Percentiles rank a stretch among this genome's conserved stretches.
Conservation (phyloP, 2,888 invertebrate species). For the Orthosia gothica region DNA sequence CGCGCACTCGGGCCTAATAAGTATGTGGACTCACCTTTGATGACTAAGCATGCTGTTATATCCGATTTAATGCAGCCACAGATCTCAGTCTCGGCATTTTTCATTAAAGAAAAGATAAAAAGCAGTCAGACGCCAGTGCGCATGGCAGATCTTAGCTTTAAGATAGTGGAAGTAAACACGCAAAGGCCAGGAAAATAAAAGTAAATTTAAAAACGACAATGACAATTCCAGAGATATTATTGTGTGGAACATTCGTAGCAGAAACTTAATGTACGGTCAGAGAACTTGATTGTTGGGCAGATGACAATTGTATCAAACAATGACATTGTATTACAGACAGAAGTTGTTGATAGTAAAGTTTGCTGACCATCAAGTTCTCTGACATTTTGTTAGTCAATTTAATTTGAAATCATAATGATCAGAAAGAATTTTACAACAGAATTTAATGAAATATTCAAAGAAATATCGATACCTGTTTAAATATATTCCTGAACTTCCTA, state of each 20-base stretch:
- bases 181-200: conserved; percentile 15
- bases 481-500: background rate
- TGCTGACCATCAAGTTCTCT: background rate
- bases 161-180: conserved; percentile 26
- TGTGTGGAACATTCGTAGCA: background rate
- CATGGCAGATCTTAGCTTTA: conserved; percentile 10
- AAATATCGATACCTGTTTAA: background rate
- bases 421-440: background rate
- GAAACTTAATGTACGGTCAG: background rate
- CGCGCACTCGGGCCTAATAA: conserved; percentile 67
- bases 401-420: background rate
- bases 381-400: background rate
- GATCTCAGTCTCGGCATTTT: conserved; percentile 52
- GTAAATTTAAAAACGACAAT: background rate
- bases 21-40: conserved; percentile 65
- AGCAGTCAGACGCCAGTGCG: conserved; percentile 10
- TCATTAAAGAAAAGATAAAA: conserved; percentile 58
- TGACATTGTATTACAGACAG: background rate
- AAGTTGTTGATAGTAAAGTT: background rate
- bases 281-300: background rate
- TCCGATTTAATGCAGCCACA: conserved; percentile 60
- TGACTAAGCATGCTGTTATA: conserved; percentile 71
- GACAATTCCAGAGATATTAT: background rate
- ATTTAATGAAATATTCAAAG: background rate
- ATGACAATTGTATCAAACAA: no score